Base-by-base conservation (phyloP, 2,797 vertebrate genomes). In the Chloroceryle inda region DNA sequence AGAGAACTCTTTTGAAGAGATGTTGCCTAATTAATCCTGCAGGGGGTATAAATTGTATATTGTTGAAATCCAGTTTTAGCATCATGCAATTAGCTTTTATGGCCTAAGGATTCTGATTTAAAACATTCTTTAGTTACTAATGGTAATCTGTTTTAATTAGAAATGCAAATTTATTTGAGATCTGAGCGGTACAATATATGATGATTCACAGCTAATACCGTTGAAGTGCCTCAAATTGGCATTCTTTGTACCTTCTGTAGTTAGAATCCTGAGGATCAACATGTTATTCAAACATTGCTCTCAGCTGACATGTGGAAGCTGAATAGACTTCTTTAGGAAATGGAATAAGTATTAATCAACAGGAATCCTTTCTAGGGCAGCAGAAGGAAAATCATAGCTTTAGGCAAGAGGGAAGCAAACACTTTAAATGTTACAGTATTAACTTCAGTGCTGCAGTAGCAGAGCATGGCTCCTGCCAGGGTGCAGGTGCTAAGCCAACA, bases 11-110 rank as follows among this genome's bases (percentile, higher is more conserved):
- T 95, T 93, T 89, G 94, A 95, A 95, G 93, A 95, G 93, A 86
- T 82, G 89, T 90, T 96, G 91, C 96, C 84, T 97, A 96, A 95
- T 96, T 96, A 96, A 94, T 97, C 93, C 95, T 96, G 94, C 93
- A 96, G 96, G 95, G 95, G 94, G 95, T 96, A 96, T 96, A 97
- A 95, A 92, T 92, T 89, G 93, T 96, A 82, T 95, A 89, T 95
- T 92, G 92, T 92, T 97, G 74, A 94, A 93, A 93, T 87, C 88
- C 88, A 95, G 89, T 95, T 97, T 96, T 94, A 95, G 89, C 95
- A 96, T 96, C 67, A 0, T 91, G 88, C 95, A 96, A 89, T 97
- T 97, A 94, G 95, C 80, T 94, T 95, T 95, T 68, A 95, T 96
- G 87, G 96, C 94, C 93, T 85, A 64, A 94, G 85, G 95, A 94